Evolutionary conservation across 2,797 vertebrate species (phyloP).

Genomic region (Smutsia gigantea): DNA sequence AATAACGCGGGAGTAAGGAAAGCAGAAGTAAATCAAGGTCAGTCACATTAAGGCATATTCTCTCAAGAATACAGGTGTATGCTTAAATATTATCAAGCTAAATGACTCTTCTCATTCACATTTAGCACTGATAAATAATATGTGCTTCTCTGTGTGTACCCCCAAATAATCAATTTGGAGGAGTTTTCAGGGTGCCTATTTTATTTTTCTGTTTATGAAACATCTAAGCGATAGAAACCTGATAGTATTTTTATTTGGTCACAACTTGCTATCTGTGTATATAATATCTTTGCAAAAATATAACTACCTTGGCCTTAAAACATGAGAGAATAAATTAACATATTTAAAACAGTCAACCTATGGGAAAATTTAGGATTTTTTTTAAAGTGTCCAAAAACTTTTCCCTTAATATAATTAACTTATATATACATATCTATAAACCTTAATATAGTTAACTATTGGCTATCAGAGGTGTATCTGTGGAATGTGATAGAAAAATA

Average conservation of each 20-base stretch:
- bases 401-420: conserved; percentile 11
- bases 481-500: conserved; percentile 8
- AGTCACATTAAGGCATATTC: neutral
- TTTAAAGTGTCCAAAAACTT: conserved; percentile 6
- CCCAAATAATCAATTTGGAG: neutral
- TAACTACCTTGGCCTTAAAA: neutral
- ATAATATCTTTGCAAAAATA: neutral
- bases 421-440: too few relatives aligned
- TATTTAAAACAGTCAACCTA: neutral
- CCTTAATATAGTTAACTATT: neutral
- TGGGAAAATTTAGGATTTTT: neutral
- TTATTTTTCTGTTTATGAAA: conserved; percentile 14
- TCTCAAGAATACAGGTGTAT: neutral
- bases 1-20: conserved; percentile 24
- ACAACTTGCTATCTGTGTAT: neutral
- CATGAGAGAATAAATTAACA: neutral
- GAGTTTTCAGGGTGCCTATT: neutral
- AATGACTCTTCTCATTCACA: neutral
- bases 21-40: conserved; percentile 3
- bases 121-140: neutral
- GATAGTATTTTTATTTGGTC: neutral
- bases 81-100: neutral
- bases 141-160: neutral
- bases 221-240: neutral
- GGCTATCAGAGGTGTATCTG: neutral